Evolutionary conservation across 2,888 invertebrate genomes (phyloP), one percentile per base, ranked within the genome.

Genomic region (Stenchaetothrips biformis): DNA sequence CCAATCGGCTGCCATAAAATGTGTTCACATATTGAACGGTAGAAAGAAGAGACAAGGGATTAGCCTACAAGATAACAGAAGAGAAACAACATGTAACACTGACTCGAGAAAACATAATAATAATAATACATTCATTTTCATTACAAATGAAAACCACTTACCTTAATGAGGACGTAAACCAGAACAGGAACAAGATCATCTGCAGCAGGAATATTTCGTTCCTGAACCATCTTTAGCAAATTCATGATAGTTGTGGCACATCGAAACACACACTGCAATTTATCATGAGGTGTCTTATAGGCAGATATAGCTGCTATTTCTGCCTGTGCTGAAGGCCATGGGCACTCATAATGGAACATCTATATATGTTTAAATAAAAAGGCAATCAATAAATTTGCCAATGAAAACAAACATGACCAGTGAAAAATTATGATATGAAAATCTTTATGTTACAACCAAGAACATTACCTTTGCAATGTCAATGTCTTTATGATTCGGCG

Each of bases 121-220:
- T 37, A 78, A 78, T 48, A 48, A 18, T 78, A 81, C 25, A 48
- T 82, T 37, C 37, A 37, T 37, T 74, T 82, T 37, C 37, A 37
- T 37, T 67, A 11, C 80, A 80, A 81, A 79, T 37, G 21, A n/a
- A 21, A 81, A 80, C 21, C 7, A 79, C 81, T 86, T 87, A 95
- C 95, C 92, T 95, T 96, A 84, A 99, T 95, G 84, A 99, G 92
- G 83, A 99, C 97, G 88, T 94, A 98, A 82, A 99, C 96, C 82
- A 99, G 91, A 47, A 98, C 97, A 1, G 99, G 99, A 85, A 97
- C 94, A 85, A 99, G 92, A 88, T 99, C 98, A 88, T 99, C 99
- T 0, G 96, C 95, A 2, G 98, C 95, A 48, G 96, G 94, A 37
- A 94, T 91, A 79, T 91, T 89, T 78, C 91, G 89, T 84, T 92